Evolutionary conservation across 35 echinoderm and acorn worm genomes (phyloP).

Genomic region (Nesometra sesokonis): DNA sequence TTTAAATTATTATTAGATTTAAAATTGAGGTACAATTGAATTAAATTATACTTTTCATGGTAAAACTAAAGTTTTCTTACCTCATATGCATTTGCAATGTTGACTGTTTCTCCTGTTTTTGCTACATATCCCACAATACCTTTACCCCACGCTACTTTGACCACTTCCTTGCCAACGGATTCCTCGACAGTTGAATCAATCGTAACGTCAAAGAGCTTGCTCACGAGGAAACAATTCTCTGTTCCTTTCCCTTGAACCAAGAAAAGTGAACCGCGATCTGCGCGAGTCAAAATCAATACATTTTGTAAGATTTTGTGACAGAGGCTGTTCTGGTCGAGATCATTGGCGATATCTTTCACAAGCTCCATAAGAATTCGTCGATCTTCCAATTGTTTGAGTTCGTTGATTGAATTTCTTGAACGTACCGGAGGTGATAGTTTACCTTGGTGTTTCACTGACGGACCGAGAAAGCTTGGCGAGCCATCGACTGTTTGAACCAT

Average conservation of each 20-base stretch:
- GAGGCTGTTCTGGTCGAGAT: slow-evolving; percentile 76
- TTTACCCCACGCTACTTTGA: slow-evolving; percentile 87
- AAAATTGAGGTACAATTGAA: too few species aligned
- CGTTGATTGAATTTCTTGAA: slow-evolving; percentile 76
- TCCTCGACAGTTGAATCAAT: slow-evolving; percentile 89
- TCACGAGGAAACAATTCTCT: slow-evolving; percentile 72
- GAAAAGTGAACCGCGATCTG: slow-evolving; percentile 89
- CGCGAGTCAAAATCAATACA: slow-evolving; percentile 89
- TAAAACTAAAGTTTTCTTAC: too few species aligned
- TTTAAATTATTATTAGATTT: too few species aligned
- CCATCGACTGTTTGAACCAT: slow-evolving; percentile 98
- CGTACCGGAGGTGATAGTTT: slow-evolving; percentile 70
- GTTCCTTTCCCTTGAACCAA: slow-evolving; percentile 90
- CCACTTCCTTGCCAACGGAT: slow-evolving; percentile 48
- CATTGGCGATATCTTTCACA: slow-evolving; percentile 98
- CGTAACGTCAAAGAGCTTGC: slow-evolving; percentile 93
- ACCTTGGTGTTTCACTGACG: slow-evolving; percentile 45
- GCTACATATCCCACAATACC: slow-evolving; percentile 99
- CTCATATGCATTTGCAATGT: slow-evolving; percentile 99
- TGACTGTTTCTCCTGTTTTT: slow-evolving; percentile 90
- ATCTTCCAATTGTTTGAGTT: slow-evolving; percentile 88
- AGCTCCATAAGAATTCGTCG: slow-evolving; percentile 87
- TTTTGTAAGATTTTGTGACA: slow-evolving; percentile 99
- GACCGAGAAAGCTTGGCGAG: slow-evolving; percentile 85
- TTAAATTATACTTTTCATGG: too few species aligned